Evolutionary conservation across 2,888 invertebrate species (phyloP).

Genomic region (Tupiocoris notatus): DNA sequence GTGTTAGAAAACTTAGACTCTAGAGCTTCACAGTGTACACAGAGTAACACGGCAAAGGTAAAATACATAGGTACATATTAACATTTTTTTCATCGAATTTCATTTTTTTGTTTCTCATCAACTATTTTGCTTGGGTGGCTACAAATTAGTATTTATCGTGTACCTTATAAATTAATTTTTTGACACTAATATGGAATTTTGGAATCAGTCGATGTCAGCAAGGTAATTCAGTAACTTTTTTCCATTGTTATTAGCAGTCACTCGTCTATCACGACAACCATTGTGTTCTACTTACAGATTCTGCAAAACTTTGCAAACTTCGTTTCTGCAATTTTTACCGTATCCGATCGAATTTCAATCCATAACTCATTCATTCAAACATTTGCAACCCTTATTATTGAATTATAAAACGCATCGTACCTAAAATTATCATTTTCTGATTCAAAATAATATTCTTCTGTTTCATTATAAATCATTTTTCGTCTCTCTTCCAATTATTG

Average conservation of each 20-base stretch:
- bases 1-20: conserved; percentile 43
- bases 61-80: conserved; percentile 40
- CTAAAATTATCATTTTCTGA: conserved; percentile 42
- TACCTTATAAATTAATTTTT: conserved; percentile 40
- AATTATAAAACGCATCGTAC: conserved; percentile 46
- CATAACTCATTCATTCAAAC: conserved; percentile 26
- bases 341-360: neutral
- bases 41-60: conserved; percentile 42
- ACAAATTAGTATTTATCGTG: conserved; percentile 33
- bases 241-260: conserved; percentile 12
- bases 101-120: conserved; percentile 6
- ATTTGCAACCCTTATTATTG: conserved; percentile 39
- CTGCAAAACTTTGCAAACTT: no score
- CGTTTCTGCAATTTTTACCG: neutral
- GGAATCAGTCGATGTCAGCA: conserved; percentile 47
- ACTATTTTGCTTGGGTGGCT: conserved; percentile 37
- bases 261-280: conserved; percentile 1
- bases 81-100: conserved; percentile 6
- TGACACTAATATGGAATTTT: conserved; percentile 48
- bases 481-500: conserved; percentile 26
- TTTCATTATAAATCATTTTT: conserved; percentile 42
- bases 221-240: conserved; percentile 27
- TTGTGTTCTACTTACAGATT: neutral
- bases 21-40: conserved; percentile 40
- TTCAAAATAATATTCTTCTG: conserved; percentile 18